Percentiles rank a stretch among this genome's conserved stretches.
Evolutionary conservation across 2,113 vertebrate genomes (phyloP).

Genomic region (Regulus satrapa): DNA sequence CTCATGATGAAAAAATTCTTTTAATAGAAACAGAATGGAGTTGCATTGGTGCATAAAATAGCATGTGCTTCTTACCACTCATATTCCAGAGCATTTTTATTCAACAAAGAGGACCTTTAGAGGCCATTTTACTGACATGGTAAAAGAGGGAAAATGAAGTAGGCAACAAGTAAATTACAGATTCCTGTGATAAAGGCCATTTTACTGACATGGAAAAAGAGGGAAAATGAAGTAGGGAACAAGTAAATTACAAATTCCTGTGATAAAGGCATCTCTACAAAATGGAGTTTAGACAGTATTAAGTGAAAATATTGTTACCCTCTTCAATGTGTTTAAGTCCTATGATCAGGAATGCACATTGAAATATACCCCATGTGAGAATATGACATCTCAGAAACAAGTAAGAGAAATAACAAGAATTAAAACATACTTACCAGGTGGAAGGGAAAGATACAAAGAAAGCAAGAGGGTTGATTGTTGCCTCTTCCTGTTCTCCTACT

Average conservation of each 20-base stretch:
- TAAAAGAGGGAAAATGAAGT: not conserved
- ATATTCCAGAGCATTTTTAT: not conserved
- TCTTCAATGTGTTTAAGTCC: not conserved
- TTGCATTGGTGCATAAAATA: not conserved
- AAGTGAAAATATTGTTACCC: not conserved
- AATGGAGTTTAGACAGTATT: not conserved
- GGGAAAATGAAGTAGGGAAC: not conserved
- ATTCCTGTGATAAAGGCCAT: not conserved
- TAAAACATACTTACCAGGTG: not conserved
- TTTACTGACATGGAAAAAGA: not conserved
- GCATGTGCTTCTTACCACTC: not conserved
- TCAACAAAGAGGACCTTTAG: not conserved
- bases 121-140: not conserved
- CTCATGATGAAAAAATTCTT: not conserved
- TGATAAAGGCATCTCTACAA: not conserved
- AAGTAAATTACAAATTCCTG: not conserved
- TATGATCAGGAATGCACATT: not conserved
- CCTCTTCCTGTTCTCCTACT: not conserved
- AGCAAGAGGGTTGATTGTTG: not conserved
- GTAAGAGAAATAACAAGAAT: not conserved
- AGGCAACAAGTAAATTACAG: not conserved
- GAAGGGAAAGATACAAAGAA: not conserved
- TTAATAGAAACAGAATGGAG: constrained; percentile 27
- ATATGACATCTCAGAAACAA: not conserved
- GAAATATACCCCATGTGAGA: not conserved